Evolutionary conservation across 2,888 invertebrate species (phyloP), one percentile per base, ranked within the genome.

Genomic region (Gymnoscelis rufifasciata): DNA sequence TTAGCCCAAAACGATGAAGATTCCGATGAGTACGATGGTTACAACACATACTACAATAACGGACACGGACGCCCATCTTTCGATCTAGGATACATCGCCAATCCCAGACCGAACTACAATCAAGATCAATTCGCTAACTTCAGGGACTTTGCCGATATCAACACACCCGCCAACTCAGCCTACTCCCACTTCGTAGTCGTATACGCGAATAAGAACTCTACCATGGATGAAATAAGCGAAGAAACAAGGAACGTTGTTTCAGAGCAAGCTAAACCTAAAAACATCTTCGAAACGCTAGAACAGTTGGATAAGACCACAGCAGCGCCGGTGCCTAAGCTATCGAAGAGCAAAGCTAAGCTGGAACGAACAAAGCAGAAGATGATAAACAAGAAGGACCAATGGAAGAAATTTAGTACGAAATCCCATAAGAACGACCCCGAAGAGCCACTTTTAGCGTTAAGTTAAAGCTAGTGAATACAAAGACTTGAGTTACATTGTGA

Each of bases 41-140:
- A 90, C 56, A 91, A 88, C 58, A 90, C 90, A 35, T 89, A 89
- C 48, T 91, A 91, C 57, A 92, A 92, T 49, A 93, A 93, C 63
- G 92, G 93, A 0, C 93, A 95, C 43, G 93, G 93, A 10, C 90
- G 94, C 36, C 92, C 94, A 0, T 90, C 92, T 0, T 83, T 79
- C 40, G 91, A 91, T 54, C 83, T 89, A 19, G 84, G 88, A 14
- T 90, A 91, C 56, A 89, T 91, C 26, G 90, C 91, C 0, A 94
- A 95, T 64, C 93, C 94, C 0, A 90, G 92, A 65, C 93, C 93
- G 3, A 93, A 93, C 39, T 92, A 93, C 58, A 91, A 93, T 15
- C 92, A 93, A 47, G 95, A 96, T 64, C 96, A 96, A 67, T 96
- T 96, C 67, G 95, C 95, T 3, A 95, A 96, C 70, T 96, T 96